Evolutionary conservation across 2,113 vertebrate species (phyloP), one percentile per base, ranked within the genome.

Genomic region (Indri indri): DNA sequence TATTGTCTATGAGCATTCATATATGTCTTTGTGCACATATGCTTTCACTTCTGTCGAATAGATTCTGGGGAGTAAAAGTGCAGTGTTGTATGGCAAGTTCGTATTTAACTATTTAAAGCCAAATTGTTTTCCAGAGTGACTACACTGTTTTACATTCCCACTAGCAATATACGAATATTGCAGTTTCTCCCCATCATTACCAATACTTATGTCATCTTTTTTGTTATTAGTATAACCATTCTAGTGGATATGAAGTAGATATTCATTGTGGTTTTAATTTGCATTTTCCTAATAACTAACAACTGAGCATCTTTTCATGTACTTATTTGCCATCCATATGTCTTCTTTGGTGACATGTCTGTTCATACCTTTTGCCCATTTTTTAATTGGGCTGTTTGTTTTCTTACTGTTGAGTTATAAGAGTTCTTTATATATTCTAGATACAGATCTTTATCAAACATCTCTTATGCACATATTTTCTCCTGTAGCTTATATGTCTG

Each of bases 51-150:
- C 66, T 80, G 54, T 70, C 32, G 18, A 59, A 37, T 61, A 61
- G 25, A 59, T 87, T 50, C 30, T 23, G 61, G 37, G 65, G 65
- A 52, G 27, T 65, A 34, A 80, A 86, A 85, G 42, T 61, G 3
- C 13, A 61, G 50, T 50, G 1, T 90, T 93, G 6, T 27, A 22
- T 80, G 37, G 12, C 42, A 73, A 34, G 11, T 66, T 71, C 74
- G 6, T 81, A 50, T 80, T 95, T 93, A 57, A 79, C 63, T 88
- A 40, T 90, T 94, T 85, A 45, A 89, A 93, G n/a, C 45, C 42
- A 25, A 30, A 32, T 66, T 74, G 30, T 96, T 91, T 74, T 81
- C 45, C 54, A 47, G 45, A 80, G 37, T 89, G 13, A 42, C 16
- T 73, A 6, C 25, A 47, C 12, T 32, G 80, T 37, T 90, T 90